Evolutionary conservation across 2,888 invertebrate species (phyloP).

Genomic region (Carpatolechia fugitivella): DNA sequence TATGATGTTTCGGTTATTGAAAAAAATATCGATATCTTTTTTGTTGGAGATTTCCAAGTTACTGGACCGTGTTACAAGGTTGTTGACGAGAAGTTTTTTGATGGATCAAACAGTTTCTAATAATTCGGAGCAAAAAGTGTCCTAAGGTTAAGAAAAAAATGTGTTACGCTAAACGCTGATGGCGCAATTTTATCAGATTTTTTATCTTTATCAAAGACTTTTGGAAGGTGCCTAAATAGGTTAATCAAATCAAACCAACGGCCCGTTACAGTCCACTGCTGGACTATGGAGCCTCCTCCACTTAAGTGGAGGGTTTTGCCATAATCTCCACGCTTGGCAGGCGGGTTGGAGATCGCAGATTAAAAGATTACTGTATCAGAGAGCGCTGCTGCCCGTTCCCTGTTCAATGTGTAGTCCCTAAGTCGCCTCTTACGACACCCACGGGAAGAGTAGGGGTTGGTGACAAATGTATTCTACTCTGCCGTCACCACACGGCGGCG

Average conservation of each 20-base stretch:
- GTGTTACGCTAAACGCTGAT: constrained; percentile 7
- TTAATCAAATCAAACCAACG: background rate
- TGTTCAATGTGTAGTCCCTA: too few species aligned
- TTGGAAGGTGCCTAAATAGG: background rate
- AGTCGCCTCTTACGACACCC: too few species aligned
- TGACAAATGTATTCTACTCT: too few species aligned
- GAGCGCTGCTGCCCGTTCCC: too few species aligned
- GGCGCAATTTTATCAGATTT: constrained; percentile 4
- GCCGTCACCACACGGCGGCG: too few species aligned
- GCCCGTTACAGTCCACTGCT: too few species aligned
- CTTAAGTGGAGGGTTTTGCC: too few species aligned
- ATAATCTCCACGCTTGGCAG: too few species aligned
- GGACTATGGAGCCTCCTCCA: too few species aligned
- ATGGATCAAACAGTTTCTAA: constrained; percentile 45
- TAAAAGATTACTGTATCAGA: too few species aligned
- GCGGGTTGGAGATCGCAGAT: too few species aligned
- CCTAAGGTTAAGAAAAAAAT: constrained; percentile 7
- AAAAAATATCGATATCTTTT: background rate
- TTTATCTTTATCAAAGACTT: background rate
- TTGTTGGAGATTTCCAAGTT: constrained; percentile 51
- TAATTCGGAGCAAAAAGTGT: constrained; percentile 23
- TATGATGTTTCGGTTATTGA: background rate
- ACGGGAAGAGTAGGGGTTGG: too few species aligned
- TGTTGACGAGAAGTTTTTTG: constrained; percentile 45
- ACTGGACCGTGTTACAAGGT: constrained; percentile 65